A percentile compares a stretch with the other conserved stretches of the same genome.
Evolutionary conservation across 2,888 invertebrate genomes (phyloP).

Genomic region (Danaus chrysippus): DNA sequence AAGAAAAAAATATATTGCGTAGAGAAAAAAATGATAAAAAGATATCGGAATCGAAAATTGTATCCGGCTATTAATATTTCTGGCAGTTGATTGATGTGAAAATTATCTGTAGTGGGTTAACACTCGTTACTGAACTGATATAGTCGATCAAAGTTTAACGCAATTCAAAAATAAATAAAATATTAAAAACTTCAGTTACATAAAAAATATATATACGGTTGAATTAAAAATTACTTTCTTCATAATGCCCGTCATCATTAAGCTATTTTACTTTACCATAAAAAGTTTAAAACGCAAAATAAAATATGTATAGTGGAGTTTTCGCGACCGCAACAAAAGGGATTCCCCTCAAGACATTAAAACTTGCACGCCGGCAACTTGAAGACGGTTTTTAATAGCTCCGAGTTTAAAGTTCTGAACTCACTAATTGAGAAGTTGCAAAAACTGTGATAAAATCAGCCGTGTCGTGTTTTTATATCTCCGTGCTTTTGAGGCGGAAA

Average conservation of each 20-base stretch:
- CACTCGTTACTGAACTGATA: too few relatives aligned
- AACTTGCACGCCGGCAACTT: slow-evolving; percentile 57
- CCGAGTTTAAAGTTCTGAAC: slow-evolving; percentile 49
- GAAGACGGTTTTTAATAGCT: slow-evolving; percentile 50
- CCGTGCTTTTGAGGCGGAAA: not conserved
- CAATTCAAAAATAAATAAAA: too few relatives aligned
- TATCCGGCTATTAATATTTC: too few relatives aligned
- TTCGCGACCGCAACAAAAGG: slow-evolving; percentile 51
- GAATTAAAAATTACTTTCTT: not conserved
- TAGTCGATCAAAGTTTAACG: too few relatives aligned
- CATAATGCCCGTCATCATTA: not conserved
- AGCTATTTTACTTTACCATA: not conserved
- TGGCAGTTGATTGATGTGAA: too few relatives aligned
- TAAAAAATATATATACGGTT: too few relatives aligned
- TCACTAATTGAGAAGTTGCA: slow-evolving; percentile 54
- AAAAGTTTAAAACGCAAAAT: slow-evolving; percentile 8
- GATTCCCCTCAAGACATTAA: slow-evolving; percentile 59
- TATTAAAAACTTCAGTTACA: too few relatives aligned
- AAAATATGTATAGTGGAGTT: slow-evolving; percentile 6
- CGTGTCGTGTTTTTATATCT: slow-evolving; percentile 3
- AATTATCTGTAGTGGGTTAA: too few relatives aligned
- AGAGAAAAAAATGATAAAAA: too few relatives aligned
- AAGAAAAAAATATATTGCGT: too few relatives aligned
- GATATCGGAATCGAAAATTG: too few relatives aligned
- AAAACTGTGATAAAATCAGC: slow-evolving; percentile 7